Evolutionary conservation across 2,113 vertebrate species (phyloP).

Genomic region (Misgurnus mizolepis): DNA sequence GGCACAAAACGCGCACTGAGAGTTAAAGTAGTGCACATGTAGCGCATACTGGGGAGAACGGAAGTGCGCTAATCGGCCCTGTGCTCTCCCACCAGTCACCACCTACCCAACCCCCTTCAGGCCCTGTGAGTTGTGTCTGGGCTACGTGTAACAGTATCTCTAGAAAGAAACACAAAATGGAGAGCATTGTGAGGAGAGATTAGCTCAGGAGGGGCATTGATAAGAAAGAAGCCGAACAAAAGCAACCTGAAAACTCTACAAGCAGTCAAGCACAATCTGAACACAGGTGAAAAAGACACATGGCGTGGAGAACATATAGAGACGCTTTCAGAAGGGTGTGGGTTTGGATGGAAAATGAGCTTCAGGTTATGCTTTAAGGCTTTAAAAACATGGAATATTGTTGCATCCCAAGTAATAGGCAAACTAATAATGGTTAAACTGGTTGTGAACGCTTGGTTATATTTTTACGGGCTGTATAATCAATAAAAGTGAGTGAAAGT

Average conservation of each 20-base stretch:
- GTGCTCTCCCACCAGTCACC: constrained; percentile 15
- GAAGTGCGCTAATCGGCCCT: constrained; percentile 62
- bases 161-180: constrained; percentile 73
- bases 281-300: neutral
- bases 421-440: neutral
- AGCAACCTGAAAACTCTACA: constrained; percentile 59
- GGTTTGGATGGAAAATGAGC: neutral
- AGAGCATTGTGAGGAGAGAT: constrained; percentile 71
- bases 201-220: constrained; percentile 68
- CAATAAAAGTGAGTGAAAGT: too few species aligned
- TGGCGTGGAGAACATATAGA: constrained; percentile 27
- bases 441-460: neutral
- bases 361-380: neutral
- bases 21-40: constrained; percentile 61
- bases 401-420: neutral
- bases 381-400: too few species aligned
- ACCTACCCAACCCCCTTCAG: constrained; percentile 60
- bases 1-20: constrained; percentile 54
- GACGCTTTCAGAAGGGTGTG: neutral
- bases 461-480: too few species aligned
- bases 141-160: constrained; percentile 74
- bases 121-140: constrained; percentile 65
- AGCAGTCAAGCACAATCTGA: constrained; percentile 27
- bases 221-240: constrained; percentile 68
- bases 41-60: constrained; percentile 60